phyloP scores from a whole-genome alignment of 2,113 vertebrate genomes.

The Astur gentilis region DNA sequence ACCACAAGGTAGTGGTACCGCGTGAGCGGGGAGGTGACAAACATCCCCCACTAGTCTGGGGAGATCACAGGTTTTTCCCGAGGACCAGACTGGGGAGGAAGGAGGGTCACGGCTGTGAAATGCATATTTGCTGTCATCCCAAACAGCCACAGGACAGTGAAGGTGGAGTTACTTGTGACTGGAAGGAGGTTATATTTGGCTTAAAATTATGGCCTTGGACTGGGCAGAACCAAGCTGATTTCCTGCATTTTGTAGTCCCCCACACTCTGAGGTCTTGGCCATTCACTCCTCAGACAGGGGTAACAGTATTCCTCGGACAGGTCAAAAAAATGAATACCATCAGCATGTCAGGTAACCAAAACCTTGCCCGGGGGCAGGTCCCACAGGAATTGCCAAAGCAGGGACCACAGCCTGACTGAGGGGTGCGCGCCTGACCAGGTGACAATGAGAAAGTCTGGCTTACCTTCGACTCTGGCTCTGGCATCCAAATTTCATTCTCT shows the following conservation, averaged over 20 bases:
- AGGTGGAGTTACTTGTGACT: not conserved
- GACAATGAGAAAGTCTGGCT: not conserved
- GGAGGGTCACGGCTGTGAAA: not conserved
- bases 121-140: accelerated
- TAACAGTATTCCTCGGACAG: not conserved
- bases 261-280: not conserved
- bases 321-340: not conserved
- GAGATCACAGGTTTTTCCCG: not conserved
- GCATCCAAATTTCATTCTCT: constrained; percentile 80
- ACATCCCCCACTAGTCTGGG: accelerated
- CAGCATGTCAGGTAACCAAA: not conserved
- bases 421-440: not conserved
- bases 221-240: not conserved
- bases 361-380: not conserved
- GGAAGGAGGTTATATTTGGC: not conserved
- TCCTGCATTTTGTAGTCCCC: not conserved
- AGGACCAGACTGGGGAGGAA: not conserved
- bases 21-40: accelerated
- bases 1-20: accelerated
- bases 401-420: not conserved
- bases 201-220: not conserved
- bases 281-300: not conserved
- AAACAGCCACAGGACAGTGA: not conserved
- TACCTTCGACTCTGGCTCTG: constrained; percentile 84
- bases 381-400: accelerated